Evolutionary conservation across 2,888 invertebrate species (phyloP).

Genomic region (Drosophila kuntzei): DNA sequence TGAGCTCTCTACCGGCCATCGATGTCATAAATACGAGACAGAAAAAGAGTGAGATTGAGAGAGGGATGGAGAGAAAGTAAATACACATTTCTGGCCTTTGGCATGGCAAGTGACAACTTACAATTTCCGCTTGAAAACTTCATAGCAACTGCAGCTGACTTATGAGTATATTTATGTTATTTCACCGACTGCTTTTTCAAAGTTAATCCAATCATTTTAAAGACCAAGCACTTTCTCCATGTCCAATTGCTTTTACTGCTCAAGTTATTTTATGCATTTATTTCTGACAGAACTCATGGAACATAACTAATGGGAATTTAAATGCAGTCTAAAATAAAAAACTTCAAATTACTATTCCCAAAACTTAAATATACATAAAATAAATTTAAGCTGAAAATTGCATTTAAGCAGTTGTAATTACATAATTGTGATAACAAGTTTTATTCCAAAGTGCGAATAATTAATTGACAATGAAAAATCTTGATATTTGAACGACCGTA

Average conservation of each 20-base stretch:
- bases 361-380: not conserved
- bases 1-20: constrained; percentile 21
- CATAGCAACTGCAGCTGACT: constrained; percentile 46
- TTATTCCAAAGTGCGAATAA: no score
- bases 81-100: constrained; percentile 12
- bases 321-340: not conserved
- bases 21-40: constrained; percentile 51
- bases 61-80: not conserved
- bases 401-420: not conserved
- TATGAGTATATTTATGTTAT: constrained; percentile 41
- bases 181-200: constrained; percentile 13
- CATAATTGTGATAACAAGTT: no score
- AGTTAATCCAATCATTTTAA: constrained; percentile 23
- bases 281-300: not conserved
- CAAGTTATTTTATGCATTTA: constrained; percentile 24
- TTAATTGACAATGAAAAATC: no score
- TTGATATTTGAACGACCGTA: no score
- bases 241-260: constrained; percentile 14
- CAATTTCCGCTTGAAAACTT: constrained; percentile 59
- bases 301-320: not conserved
- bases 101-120: constrained; percentile 60
- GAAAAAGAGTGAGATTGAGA: not conserved
- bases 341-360: not conserved
- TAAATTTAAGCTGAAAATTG: not conserved
- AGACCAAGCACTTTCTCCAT: not conserved